phyloP scores from a whole-genome alignment of 1,140 invertebrate genomes.

The Pseudoatta argentina region DNA sequence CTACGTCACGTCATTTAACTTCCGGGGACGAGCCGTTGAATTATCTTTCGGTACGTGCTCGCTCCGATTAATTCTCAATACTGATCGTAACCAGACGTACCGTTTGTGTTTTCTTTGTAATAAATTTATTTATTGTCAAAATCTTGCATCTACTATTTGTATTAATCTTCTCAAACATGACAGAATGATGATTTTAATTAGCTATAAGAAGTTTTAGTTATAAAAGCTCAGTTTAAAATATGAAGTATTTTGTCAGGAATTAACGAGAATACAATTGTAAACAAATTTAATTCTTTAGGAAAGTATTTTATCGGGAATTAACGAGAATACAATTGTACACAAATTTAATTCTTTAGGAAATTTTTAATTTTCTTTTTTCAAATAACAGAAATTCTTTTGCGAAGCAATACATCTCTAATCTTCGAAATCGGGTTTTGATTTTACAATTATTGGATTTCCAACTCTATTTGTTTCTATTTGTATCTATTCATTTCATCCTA shows the following conservation, averaged over 20 bases:
- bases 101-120: neutral
- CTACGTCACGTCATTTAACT: conserved; percentile 76
- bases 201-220: neutral
- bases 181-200: conserved; percentile 12
- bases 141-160: neutral
- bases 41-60: conserved; percentile 69
- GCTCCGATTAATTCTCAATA: conserved; percentile 65
- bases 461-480: conserved; percentile 20
- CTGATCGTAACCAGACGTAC: neutral
- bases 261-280: neutral
- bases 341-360: neutral
- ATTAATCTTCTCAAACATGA: neutral
- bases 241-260: neutral
- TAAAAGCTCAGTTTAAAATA: neutral
- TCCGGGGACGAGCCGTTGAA: conserved; percentile 69
- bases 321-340: neutral
- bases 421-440: conserved; percentile 12
- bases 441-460: neutral
- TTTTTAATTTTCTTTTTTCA: conserved; percentile 2
- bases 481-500: conserved; percentile 13
- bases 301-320: neutral
- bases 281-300: neutral
- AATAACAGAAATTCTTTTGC: conserved; percentile 9
- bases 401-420: neutral
- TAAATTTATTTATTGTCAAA: conserved; percentile 13